Evolutionary conservation across 2,113 vertebrate species (phyloP).

Genomic region (Strix uralensis): DNA sequence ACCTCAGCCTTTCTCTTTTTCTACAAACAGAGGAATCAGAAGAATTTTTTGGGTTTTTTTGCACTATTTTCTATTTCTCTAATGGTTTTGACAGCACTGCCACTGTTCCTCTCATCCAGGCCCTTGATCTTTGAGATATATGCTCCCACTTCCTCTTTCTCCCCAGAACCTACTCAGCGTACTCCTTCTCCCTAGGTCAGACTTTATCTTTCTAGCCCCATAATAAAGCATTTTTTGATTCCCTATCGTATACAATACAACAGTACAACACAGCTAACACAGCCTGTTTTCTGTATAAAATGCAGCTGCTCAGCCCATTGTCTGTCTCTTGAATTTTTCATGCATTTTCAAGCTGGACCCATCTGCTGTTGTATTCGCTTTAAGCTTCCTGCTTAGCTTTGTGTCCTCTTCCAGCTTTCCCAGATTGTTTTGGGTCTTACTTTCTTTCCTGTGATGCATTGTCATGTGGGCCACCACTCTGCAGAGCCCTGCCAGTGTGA

Average conservation of each 20-base stretch:
- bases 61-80: not conserved
- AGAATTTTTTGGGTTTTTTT: not conserved
- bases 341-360: not conserved
- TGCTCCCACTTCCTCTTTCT: not conserved
- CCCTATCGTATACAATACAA: not conserved
- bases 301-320: not conserved
- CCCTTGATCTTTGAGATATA: not conserved
- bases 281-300: not conserved
- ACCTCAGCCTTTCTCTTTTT: not conserved
- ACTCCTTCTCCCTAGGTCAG: not conserved
- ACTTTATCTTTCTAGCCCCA: not conserved
- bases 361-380: not conserved
- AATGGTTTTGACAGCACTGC: not conserved
- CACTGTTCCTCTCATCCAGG: not conserved
- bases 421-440: not conserved
- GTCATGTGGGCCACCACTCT: not conserved
- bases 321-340: not conserved
- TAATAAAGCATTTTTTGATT: not conserved
- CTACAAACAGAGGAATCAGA: not conserved
- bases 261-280: not conserved
- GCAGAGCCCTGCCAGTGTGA: accelerated
- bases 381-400: not conserved
- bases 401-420: not conserved
- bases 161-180: not conserved
- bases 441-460: not conserved